These are phyloP conservation scores for Calephelis virginiensis DNA, from an alignment of 1,140 invertebrate genomes.

Conservation along the genomic window DNA sequence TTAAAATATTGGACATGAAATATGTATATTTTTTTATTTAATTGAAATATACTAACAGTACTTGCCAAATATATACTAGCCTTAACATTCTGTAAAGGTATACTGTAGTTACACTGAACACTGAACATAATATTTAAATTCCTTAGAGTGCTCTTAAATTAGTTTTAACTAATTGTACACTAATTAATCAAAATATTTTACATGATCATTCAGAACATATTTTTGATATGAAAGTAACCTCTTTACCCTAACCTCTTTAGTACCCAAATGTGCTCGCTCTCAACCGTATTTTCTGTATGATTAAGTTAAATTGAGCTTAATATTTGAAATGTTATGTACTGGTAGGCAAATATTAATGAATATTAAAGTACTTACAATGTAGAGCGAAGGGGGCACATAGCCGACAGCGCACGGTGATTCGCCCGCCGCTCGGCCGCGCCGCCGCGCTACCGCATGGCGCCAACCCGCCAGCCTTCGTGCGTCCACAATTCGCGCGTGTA, in stretches of 20 bases:
- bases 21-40: too few species aligned
- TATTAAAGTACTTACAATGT: conserved; percentile 70
- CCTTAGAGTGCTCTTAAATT: too few species aligned
- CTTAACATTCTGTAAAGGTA: too few species aligned
- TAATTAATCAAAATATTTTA: too few species aligned
- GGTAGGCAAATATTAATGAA: conserved; percentile 17
- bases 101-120: too few species aligned
- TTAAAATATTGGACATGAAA: too few species aligned
- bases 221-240: too few species aligned
- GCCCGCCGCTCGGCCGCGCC: conserved; percentile 73
- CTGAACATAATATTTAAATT: too few species aligned
- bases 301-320: background rate
- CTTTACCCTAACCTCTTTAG: background rate
- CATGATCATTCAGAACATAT: too few species aligned
- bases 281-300: background rate
- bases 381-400: conserved; percentile 77
- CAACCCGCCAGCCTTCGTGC: conserved; percentile 36
- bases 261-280: background rate
- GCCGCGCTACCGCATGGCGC: conserved; percentile 70
- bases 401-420: conserved; percentile 69
- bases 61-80: too few species aligned
- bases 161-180: too few species aligned
- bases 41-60: too few species aligned
- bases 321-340: conserved; percentile 7
- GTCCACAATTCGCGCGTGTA: conserved; percentile 32